A percentile compares a stretch with the other conserved stretches of the same genome.
These are phyloP conservation scores for Zaprionus africanus DNA, from an alignment of 1,140 invertebrate species.

Conservation along the genomic window DNA sequence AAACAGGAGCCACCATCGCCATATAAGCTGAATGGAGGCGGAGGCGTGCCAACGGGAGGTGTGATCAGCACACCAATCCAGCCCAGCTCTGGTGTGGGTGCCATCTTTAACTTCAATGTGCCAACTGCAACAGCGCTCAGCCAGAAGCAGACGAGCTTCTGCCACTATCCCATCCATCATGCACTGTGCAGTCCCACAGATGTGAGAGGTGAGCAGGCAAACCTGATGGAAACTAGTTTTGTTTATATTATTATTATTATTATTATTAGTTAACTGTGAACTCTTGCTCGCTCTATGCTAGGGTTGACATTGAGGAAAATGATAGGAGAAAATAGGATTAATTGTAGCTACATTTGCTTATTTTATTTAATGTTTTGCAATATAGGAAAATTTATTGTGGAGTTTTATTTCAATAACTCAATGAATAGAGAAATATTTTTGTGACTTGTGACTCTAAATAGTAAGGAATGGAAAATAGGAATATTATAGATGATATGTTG, in stretches of 20 bases:
- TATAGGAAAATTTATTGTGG: neutral
- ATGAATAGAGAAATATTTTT: neutral
- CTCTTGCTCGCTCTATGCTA: neutral
- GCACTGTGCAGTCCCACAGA: conserved; percentile 75
- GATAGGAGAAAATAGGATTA: neutral
- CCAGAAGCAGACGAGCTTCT: conserved; percentile 57
- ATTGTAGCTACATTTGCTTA: too few species aligned
- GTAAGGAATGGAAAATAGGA: too few species aligned
- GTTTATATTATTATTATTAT: neutral
- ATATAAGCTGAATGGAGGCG: conserved; percentile 71
- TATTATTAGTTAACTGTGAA: neutral
- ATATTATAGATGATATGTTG: too few species aligned
- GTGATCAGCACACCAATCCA: conserved; percentile 56
- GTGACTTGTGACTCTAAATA: too few species aligned
- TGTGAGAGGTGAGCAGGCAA: conserved; percentile 62
- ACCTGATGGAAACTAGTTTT: neutral
- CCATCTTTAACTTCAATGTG: conserved; percentile 83
- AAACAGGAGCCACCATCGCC: conserved; percentile 82
- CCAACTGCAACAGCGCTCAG: conserved; percentile 74
- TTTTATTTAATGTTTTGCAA: too few species aligned
- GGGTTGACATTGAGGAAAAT: neutral
- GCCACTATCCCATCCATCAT: conserved; percentile 68
- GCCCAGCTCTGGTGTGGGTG: conserved; percentile 55
- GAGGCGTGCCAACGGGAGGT: conserved; percentile 31
- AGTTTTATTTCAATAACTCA: too few species aligned